Base-by-base conservation (phyloP, 2,113 vertebrate species). In the Leuciscus idus region DNA sequence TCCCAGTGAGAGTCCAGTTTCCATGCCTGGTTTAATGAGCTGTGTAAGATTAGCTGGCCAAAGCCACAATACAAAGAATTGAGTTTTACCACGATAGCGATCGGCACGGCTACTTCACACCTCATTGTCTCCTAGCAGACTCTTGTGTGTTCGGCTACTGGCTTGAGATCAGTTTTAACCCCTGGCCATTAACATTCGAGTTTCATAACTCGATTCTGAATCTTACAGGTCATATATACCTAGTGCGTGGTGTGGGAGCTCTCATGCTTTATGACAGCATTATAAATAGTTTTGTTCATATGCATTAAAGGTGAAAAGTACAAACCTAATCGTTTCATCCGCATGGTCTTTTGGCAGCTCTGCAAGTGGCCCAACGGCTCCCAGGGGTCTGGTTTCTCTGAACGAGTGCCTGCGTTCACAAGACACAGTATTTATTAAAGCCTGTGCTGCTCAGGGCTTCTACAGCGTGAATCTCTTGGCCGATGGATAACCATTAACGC, bases 1-100 rank as follows among this genome's bases (percentile, higher is more conserved):
- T 33, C 39, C 30, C 72, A 43, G 43, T 77, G 87, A 77, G 79
- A 85, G 84, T 46, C 78, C 6, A 39, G 70, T 76, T 59, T 55
- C 57, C 21, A 8, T n/a, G 43, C 28, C n/a, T 81, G 57, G 68
- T 76, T 85, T 83, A 88, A 84, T 84, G 82, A 80, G 55, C 75
- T 72, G 81, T 39, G 76, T 11, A 21, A 39, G 64, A 85, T 70
- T 7, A 39, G 50, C 76, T 59, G 84, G 75, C 33, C n/a, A 46
- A 46, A 80, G 6, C 61, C 23, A 43, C 28, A 57, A 66, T 55
- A 15, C 52, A 33, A 78, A 78, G 46, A 85, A 72, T 57, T 70
- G 76, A 61, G 84, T 61, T 72, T 85, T 81, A 48, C 26, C 23
- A n/a, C 26, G 39, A 76, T 80, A 81, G 68, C 26, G 1, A 70